Evolutionary conservation across 2,113 vertebrate genomes (phyloP), one percentile per base, ranked within the genome.

Genomic region (Rhynchopsitta pachyrhyncha): DNA sequence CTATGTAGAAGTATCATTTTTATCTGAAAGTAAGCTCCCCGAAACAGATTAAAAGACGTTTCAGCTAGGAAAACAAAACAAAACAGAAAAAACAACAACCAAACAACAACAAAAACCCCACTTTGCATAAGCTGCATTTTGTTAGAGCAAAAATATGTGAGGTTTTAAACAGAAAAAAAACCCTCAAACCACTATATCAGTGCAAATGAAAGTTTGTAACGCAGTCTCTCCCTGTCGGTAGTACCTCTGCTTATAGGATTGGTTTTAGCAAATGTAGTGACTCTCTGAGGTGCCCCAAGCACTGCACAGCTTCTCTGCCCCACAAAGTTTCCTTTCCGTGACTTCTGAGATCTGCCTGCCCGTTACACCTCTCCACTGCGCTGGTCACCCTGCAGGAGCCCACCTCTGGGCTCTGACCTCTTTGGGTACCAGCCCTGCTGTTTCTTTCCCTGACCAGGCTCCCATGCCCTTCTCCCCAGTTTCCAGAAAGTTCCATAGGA

Each of bases 351-450:
- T 57, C 60, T 70, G 4, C 17, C 24, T 91, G 33, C 27, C 77
- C 1, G 1, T 47, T 53, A 5, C 8, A 71, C 35, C 24, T 76
- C 64, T 82, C 73, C 12, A 35, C 29, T 77, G 33, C 0, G 0
- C 44, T 59, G 41, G 27, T 4, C 4, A 67, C 31, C 11, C 42
- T 60, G 80, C 10, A 28, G 71, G 9, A 91, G 18, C 11, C 47
- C 19, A 55, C 19, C 9, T 13, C 13, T 66, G 77, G 7, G 7
- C 31, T 82, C 60, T 47, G 33, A 11, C 16, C 3, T 9, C 8
- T 13, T 31, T 49, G 33, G 11, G 44, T 74, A 9, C 19, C 41
- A 64, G 14, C 23, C 14, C 20, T 70, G 27, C 29, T 53, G 4
- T 39, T 60, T 59, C 10, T 29, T 14, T 69, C 35, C 11, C 39